Evolutionary conservation across 2,797 vertebrate species (phyloP).

Genomic region (Coracias cyanogaster): DNA sequence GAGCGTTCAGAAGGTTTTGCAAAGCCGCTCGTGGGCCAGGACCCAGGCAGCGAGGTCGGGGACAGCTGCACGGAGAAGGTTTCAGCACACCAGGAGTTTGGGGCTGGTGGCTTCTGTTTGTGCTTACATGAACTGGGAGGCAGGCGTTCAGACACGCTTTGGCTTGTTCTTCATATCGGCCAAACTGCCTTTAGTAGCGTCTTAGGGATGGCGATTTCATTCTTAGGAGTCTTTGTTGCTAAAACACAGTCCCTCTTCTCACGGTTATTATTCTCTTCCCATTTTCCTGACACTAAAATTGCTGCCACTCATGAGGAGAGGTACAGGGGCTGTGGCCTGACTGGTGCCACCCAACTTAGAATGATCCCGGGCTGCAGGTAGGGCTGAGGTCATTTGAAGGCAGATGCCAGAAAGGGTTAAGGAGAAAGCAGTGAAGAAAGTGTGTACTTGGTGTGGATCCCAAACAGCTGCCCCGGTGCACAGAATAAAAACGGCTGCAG

Average conservation of each 20-base stretch:
- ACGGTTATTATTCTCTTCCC: fast-evolving
- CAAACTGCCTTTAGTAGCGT: neutral
- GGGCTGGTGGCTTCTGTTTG: neutral
- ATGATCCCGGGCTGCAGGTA: neutral
- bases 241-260: neutral
- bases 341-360: fast-evolving
- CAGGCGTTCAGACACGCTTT: fast-evolving
- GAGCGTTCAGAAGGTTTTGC: neutral
- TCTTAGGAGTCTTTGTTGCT: neutral
- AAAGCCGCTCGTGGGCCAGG: neutral
- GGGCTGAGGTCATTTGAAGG: neutral
- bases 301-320: neutral
- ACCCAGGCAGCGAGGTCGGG: neutral
- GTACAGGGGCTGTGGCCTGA: neutral
- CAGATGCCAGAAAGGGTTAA: neutral
- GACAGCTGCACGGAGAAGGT: neutral
- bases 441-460: fast-evolving
- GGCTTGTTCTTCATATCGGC: no score
- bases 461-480: neutral
- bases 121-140: fast-evolving
- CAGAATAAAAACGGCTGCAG: neutral
- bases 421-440: fast-evolving
- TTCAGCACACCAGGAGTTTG: neutral
- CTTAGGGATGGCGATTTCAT: fast-evolving
- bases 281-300: neutral